Base-by-base conservation (phyloP, 2,113 vertebrate genomes). In the Limanda limanda region DNA sequence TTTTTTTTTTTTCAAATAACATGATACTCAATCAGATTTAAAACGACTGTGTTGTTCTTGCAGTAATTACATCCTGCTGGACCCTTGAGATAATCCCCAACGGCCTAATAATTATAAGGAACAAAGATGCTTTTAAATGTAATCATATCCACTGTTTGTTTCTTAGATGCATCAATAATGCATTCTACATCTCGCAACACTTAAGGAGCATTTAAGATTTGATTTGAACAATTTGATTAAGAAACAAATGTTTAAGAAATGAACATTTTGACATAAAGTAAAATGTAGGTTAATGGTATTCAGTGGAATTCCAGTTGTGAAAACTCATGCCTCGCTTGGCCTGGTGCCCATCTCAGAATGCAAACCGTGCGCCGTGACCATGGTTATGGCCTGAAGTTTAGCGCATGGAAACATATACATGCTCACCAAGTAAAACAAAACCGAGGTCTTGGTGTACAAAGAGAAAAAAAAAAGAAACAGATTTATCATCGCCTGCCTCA, bases 401-500 rank as follows among this genome's bases (percentile, higher is more conserved):
- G 71, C 25, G 54, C 60, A 66, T 71, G 20, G 2, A 68, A 57
- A 68, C 37, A 37, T 17, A 51, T 25, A 52, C 6, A 52, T 5
- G 47, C 52, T 25, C 57, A 57, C 27, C 56, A 18, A 54, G 13
- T 21, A 74, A 78, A 74, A 71, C 63, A 74, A 60, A 71, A 40
- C 11, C 70, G 51, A 5, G 14, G 61, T 31, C 23, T 75, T 24
- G 60, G 61, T 61, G 31, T 4, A 25, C n/a, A n/a, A 37, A n/a
- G 12, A 15, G 18, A 1, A 5, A 11, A 55, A 24, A 42, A 21
- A 58, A 71, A 27, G 25, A 58, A 23, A 51, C 66, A 59, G 15
- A 76, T 69, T 68, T 70, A 78, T 81, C 68, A 71, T 67, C 62
- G 65, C 63, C 78, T 23, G 66, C 63, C 42, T 86, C 80, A 73